These are phyloP conservation scores for Acleris holmiana DNA, from an alignment of 2,888 invertebrate species.

Conservation along the genomic window DNA sequence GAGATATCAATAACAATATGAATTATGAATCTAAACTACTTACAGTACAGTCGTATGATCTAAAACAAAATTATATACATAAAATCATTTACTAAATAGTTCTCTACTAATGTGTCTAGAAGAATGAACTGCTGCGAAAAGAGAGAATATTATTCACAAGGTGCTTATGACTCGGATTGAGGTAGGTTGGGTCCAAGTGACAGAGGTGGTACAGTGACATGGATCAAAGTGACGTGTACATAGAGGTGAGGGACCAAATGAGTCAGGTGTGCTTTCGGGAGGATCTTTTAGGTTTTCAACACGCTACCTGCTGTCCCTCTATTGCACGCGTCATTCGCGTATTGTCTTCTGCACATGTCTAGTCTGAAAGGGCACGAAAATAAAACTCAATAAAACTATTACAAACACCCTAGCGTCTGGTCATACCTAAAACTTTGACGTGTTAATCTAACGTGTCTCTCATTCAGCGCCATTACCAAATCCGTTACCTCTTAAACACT, in stretches of 20 bases:
- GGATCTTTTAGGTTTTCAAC: slow-evolving; percentile 59
- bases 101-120: slow-evolving; percentile 51
- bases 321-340: slow-evolving; percentile 97
- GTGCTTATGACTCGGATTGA: slow-evolving; percentile 74
- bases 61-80: slow-evolving; percentile 40
- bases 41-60: slow-evolving; percentile 36
- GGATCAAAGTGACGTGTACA: slow-evolving; percentile 60
- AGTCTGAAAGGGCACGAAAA: slow-evolving; percentile 93
- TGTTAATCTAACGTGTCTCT: slow-evolving; percentile 39
- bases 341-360: slow-evolving; percentile 99
- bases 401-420: slow-evolving; percentile 27
- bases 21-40: slow-evolving; percentile 37
- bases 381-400: slow-evolving; percentile 70
- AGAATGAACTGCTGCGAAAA: slow-evolving; percentile 63
- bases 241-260: slow-evolving; percentile 43
- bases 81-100: slow-evolving; percentile 37
- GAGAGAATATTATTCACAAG: slow-evolving; percentile 81
- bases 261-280: slow-evolving; percentile 76
- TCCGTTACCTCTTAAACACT: slow-evolving; percentile 74
- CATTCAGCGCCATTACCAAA: slow-evolving; percentile 83
- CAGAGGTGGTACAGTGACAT: slow-evolving; percentile 53
- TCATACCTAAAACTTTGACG: slow-evolving; percentile 29
- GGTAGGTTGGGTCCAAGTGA: slow-evolving; percentile 49
- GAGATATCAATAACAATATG: slow-evolving; percentile 46
- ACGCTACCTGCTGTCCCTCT: slow-evolving; percentile 98